These are phyloP conservation scores for Paralichthys olivaceus DNA, from an alignment of 2,113 vertebrate genomes.

Conservation along the genomic window DNA sequence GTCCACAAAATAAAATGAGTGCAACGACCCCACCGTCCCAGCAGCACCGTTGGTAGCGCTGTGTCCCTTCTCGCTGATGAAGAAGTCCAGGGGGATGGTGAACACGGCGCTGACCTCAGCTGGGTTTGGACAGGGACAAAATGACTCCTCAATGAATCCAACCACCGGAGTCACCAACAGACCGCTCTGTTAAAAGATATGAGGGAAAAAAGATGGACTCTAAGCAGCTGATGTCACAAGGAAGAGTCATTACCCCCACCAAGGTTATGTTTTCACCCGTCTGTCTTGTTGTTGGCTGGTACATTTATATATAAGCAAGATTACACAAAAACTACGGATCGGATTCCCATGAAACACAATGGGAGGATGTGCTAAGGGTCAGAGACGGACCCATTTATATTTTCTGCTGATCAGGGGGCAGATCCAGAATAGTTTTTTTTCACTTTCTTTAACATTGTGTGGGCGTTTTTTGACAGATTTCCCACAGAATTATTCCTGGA, in stretches of 20 bases:
- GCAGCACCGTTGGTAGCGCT: neutral
- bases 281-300: too few species aligned
- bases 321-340: too few species aligned
- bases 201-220: neutral
- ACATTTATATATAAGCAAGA: too few species aligned
- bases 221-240: neutral
- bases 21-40: constrained; percentile 21
- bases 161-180: constrained; percentile 90
- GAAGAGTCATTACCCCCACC: neutral
- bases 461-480: too few species aligned
- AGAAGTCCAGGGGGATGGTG: constrained; percentile 88
- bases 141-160: constrained; percentile 88
- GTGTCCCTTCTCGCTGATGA: constrained; percentile 79
- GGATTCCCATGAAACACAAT: too few species aligned
- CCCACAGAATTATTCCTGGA: too few species aligned
- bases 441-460: too few species aligned
- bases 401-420: too few species aligned
- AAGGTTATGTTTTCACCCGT: too few species aligned
- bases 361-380: too few species aligned
- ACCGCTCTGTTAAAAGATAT: constrained; percentile 73
- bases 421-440: too few species aligned
- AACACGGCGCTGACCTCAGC: constrained; percentile 92
- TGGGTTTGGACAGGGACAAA: constrained; percentile 85
- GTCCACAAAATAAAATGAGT: constrained; percentile 85
- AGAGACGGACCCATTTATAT: too few species aligned